These are phyloP conservation scores for Anthonomus grandis DNA, from an alignment of 1,140 invertebrate species.

Conservation along the genomic window DNA sequence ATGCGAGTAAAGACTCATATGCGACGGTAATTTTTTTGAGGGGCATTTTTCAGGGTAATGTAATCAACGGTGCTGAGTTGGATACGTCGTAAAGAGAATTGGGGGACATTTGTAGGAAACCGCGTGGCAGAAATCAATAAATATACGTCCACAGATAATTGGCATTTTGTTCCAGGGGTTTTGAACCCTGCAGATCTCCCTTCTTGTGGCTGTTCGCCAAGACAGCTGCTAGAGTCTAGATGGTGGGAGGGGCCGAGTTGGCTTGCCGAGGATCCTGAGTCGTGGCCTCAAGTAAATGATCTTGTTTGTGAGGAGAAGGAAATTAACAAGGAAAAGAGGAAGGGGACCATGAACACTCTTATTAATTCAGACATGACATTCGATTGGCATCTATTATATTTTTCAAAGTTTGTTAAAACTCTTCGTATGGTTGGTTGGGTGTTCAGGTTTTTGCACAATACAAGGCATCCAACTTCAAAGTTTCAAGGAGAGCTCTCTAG, in stretches of 20 bases:
- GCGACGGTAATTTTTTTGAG: slow-evolving; percentile 18
- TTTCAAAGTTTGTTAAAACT: slow-evolving; percentile 33
- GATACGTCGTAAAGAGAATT: slow-evolving; percentile 30
- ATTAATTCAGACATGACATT: neutral
- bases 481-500: slow-evolving; percentile 20
- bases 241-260: slow-evolving; percentile 41
- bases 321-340: slow-evolving; percentile 4
- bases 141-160: slow-evolving; percentile 34
- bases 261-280: slow-evolving; percentile 23
- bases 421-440: slow-evolving; percentile 34
- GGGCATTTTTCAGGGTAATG: slow-evolving; percentile 10
- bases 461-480: slow-evolving; percentile 31
- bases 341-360: slow-evolving; percentile 1
- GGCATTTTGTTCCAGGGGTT: slow-evolving; percentile 45
- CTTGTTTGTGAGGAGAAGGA: slow-evolving; percentile 11
- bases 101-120: slow-evolving; percentile 39
- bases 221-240: slow-evolving; percentile 40
- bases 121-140: slow-evolving; percentile 38
- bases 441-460: slow-evolving; percentile 31
- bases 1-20: slow-evolving; percentile 13
- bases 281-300: slow-evolving; percentile 28
- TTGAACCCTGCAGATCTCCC: slow-evolving; percentile 49
- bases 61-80: slow-evolving; percentile 33
- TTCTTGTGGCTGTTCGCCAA: slow-evolving; percentile 39
- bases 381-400: slow-evolving; percentile 12